phyloP scores from a whole-genome alignment of 2,113 vertebrate species.

The Oenanthe melanoleuca region DNA sequence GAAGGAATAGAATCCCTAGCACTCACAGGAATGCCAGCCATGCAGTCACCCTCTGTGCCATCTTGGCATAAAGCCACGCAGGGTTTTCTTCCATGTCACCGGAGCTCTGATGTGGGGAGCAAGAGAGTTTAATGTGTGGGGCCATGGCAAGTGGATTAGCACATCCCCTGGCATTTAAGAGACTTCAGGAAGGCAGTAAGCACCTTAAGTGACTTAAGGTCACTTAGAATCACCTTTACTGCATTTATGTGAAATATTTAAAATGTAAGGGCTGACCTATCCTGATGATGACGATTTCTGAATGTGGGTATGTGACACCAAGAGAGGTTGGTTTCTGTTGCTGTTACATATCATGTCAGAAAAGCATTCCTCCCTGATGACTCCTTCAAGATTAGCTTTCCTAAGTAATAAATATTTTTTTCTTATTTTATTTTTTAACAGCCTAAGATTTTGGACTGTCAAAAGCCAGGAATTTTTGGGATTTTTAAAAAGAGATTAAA shows the following conservation, averaged over 20 bases:
- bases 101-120: accelerated
- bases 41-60: not conserved
- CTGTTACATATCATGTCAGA: not conserved
- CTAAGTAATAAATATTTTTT: not conserved
- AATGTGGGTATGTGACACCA: not conserved
- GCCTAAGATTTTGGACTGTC: not conserved
- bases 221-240: not conserved
- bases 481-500: not conserved
- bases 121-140: not conserved
- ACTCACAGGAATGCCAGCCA: not conserved
- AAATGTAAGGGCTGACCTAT: not conserved
- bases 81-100: accelerated
- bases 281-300: not conserved
- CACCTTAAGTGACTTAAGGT: not conserved
- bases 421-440: not conserved
- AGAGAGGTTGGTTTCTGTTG: not conserved
- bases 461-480: not conserved
- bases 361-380: not conserved
- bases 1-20: not conserved
- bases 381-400: not conserved
- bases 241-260: not conserved
- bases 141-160: not conserved
- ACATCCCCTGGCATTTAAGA: not conserved
- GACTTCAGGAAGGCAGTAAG: not conserved
- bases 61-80: not conserved